Evolutionary conservation across 2,113 vertebrate species (phyloP).

Genomic region (Tympanuchus pallidicinctus): DNA sequence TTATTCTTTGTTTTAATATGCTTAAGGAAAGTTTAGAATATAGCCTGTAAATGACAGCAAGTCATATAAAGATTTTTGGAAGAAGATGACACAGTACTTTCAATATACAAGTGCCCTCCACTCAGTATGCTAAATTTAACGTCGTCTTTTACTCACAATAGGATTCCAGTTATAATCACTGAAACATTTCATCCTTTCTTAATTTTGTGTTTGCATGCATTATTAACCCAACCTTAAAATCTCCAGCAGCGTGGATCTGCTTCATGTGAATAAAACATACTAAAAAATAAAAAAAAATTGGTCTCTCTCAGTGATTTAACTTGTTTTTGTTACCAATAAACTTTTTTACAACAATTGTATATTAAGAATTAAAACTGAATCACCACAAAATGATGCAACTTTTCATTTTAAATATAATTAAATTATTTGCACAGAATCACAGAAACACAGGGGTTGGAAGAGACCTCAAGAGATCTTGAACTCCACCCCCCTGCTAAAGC

Average conservation of each 20-base stretch:
- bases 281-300: neutral
- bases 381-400: neutral
- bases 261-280: neutral
- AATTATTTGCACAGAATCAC: neutral
- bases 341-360: neutral
- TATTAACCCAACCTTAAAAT: neutral
- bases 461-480: no score
- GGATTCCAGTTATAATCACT: conserved; percentile 22
- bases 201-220: neutral
- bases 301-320: neutral
- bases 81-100: neutral
- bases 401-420: conserved; percentile 26
- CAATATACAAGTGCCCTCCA: neutral
- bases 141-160: neutral
- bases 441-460: no score
- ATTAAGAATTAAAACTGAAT: conserved; percentile 55
- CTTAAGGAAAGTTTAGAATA: neutral
- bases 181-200: neutral
- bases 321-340: conserved; percentile 4
- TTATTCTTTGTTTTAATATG: neutral
- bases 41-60: neutral
- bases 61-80: neutral
- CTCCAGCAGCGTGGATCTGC: accelerated
- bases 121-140: neutral
- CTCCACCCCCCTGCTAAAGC: no score